Percentiles rank a stretch among this genome's conserved stretches.
Evolutionary conservation across 1,140 invertebrate genomes (phyloP).

Genomic region (Tetramorium parvispinum): DNA sequence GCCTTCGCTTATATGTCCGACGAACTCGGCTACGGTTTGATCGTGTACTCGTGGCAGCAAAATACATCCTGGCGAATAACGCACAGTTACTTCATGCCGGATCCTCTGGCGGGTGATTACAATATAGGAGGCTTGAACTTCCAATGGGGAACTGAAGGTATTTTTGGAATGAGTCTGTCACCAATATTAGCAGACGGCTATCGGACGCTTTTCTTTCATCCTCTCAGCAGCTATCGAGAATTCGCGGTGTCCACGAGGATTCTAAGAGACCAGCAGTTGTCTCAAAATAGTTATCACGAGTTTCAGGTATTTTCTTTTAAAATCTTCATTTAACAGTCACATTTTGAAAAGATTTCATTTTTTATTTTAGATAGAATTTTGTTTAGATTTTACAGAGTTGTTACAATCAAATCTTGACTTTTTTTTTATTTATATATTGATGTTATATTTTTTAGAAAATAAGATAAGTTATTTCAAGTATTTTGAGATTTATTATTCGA

Average conservation of each 20-base stretch:
- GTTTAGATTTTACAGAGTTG: background rate
- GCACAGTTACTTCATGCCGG: slow-evolving; percentile 92
- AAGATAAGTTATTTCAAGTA: background rate
- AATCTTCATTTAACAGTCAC: background rate
- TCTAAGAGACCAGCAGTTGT: slow-evolving; percentile 88
- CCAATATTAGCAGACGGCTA: slow-evolving; percentile 88
- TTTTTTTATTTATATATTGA: background rate
- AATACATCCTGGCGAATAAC: slow-evolving; percentile 92
- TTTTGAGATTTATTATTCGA: background rate
- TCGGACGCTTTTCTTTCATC: slow-evolving; percentile 91
- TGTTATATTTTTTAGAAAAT: background rate
- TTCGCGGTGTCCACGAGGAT: slow-evolving; percentile 92
- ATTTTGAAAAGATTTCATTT: background rate
- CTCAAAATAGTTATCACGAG: slow-evolving; percentile 90
- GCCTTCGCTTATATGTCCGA: slow-evolving; percentile 93
- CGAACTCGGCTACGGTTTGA: slow-evolving; percentile 92
- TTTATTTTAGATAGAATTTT: background rate
- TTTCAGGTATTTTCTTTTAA: slow-evolving; percentile 85
- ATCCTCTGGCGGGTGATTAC: slow-evolving; percentile 91
- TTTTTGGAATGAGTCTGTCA: slow-evolving; percentile 92
- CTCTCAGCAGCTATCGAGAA: slow-evolving; percentile 91
- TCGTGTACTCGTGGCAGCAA: slow-evolving; percentile 91
- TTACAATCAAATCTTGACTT: background rate
- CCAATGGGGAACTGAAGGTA: slow-evolving; percentile 93
- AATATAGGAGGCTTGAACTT: slow-evolving; percentile 92